Evolutionary conservation across 2,888 invertebrate genomes (phyloP).

Genomic region (Acronicta psi): DNA sequence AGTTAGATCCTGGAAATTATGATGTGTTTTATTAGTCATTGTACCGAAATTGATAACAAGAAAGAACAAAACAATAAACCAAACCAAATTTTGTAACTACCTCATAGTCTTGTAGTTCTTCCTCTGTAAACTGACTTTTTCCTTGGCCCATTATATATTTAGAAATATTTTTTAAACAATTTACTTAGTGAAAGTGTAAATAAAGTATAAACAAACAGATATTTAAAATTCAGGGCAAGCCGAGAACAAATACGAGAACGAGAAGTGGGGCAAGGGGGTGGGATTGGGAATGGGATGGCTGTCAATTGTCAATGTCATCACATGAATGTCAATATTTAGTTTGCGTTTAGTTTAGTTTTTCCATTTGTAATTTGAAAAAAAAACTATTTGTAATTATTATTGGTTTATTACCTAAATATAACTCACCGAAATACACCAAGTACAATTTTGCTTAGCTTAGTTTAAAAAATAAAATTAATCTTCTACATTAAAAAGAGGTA

Average conservation of each 20-base stretch:
- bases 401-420: too few relatives aligned
- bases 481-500: too few relatives aligned
- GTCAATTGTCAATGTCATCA: slow-evolving; percentile 21
- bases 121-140: slow-evolving; percentile 95
- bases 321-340: slow-evolving; percentile 8
- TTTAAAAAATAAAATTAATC: too few relatives aligned
- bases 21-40: slow-evolving; percentile 47
- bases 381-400: too few relatives aligned
- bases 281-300: neutral
- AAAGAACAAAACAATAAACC: neutral
- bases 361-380: too few relatives aligned
- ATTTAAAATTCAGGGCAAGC: neutral
- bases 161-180: neutral
- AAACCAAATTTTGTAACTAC: slow-evolving; percentile 80
- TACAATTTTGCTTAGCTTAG: too few relatives aligned
- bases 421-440: too few relatives aligned
- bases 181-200: neutral
- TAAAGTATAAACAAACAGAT: slow-evolving; percentile 40
- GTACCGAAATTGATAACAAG: slow-evolving; percentile 2
- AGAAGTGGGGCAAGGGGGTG: too few relatives aligned
- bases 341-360: slow-evolving; percentile 22
- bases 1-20: slow-evolving; percentile 93
- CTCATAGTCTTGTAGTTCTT: slow-evolving; percentile 97
- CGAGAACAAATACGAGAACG: neutral
- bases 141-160: slow-evolving; percentile 92